Percentiles rank a stretch among this genome's conserved stretches.
These are phyloP conservation scores for Eledone cirrhosa DNA, from an alignment of 2,888 invertebrate genomes.

Conservation along the genomic window DNA sequence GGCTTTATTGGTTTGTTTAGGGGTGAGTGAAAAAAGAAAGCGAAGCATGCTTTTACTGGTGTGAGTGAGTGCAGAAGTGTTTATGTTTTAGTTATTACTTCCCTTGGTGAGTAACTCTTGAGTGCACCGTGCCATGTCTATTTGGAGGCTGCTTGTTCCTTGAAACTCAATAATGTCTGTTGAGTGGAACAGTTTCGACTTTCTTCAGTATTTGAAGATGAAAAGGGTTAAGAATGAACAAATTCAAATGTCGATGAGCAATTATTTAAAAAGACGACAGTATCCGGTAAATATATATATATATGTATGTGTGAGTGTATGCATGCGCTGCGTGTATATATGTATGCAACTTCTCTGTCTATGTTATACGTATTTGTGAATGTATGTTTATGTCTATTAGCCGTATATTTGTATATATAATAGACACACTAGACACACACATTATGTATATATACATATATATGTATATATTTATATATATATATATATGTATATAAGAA, in stretches of 20 bases:
- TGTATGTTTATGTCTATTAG: too few species aligned
- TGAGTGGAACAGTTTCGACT: constrained; percentile 21
- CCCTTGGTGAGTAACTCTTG: not conserved
- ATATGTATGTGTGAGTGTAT: too few species aligned
- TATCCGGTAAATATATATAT: constrained; percentile 44
- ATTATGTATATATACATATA: too few species aligned
- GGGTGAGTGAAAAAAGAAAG: not conserved
- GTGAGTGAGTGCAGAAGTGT: too few species aligned
- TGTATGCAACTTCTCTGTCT: too few species aligned
- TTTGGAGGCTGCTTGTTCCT: not conserved
- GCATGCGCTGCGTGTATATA: too few species aligned
- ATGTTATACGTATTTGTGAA: too few species aligned
- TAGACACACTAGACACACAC: too few species aligned
- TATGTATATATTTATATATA: too few species aligned
- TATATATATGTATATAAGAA: too few species aligned
- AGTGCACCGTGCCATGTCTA: constrained; percentile 11
- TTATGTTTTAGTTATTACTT: not conserved
- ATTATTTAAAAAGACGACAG: constrained; percentile 57
- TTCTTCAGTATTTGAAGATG: constrained; percentile 42
- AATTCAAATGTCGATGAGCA: constrained; percentile 47
- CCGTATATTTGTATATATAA: too few species aligned
- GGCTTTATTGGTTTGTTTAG: too few species aligned
- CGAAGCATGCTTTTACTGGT: not conserved
- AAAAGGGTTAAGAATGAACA: constrained; percentile 56
- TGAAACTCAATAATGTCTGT: not conserved